Base-by-base conservation (phyloP, 2,888 invertebrate species). In the Standfussiana lucernea region DNA sequence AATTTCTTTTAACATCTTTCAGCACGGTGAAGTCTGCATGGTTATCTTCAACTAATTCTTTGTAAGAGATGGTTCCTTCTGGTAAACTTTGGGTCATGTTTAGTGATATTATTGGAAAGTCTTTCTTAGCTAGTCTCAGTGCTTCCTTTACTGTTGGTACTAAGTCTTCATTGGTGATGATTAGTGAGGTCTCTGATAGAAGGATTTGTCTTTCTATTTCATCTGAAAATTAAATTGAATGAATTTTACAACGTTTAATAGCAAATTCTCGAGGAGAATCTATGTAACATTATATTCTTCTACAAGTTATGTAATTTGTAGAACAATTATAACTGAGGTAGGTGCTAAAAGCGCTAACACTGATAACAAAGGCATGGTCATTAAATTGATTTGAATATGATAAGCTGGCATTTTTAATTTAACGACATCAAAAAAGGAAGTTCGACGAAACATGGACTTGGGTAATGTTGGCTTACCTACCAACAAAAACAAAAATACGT, bases 191-290 rank as follows among this genome's bases (percentile, higher is more conserved):
- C 24, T 95, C 93, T 53, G 97, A 97, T 83, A 97, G 93, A 37
- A 92, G 88, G 18, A 98, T 88, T 89, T 98, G 98, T 68, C 97
- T 96, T 24, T 96, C 92, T 28, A 98, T 97, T 97, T 98, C 98
- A 89, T 98, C 98, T 98, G 94, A 45, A 97, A 91, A 84, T 24
- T 15, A 18, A 68, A 64, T 64, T 21, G 0, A 2, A n/a, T 2
- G 0, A 35, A 18, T 37, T 37, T 5, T 37, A 37, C 37, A 5
- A 37, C 37, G 37, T 5, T 37, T 37, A 1, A 6, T 37, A 37
- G 37, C 37, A 37, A 37, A 8, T 6, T 37, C 37, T 37, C 37
- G 1, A 37, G 37, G 37, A 37, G 37, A 37, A 37, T 37, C 37
- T 37, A 37, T 37, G 37, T 8, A 6, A 37, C 3, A 37, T 5